These are phyloP conservation scores for Pachyramphus minor DNA, from an alignment of 2,113 vertebrate genomes.

Conservation along the genomic window DNA sequence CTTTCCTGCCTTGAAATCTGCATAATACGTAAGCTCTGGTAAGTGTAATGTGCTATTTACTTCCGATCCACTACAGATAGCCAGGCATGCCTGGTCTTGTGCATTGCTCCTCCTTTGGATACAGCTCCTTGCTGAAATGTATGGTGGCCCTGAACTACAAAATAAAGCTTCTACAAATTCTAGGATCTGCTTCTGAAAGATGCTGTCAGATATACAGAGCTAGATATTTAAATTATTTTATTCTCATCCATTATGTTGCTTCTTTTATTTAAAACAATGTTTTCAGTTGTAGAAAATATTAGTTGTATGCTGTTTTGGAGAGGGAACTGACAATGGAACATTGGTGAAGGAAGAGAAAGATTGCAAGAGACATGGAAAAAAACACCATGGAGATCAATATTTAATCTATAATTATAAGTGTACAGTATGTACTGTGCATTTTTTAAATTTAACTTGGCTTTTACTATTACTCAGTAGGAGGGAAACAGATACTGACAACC, in stretches of 20 bases:
- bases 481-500: constrained; percentile 24
- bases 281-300: neutral
- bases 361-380: neutral
- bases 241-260: neutral
- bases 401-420: constrained; percentile 59
- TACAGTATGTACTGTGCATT: constrained; percentile 56
- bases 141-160: neutral
- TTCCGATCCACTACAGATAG: neutral
- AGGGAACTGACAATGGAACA: neutral
- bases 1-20: constrained; percentile 40
- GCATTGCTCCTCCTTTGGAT: neutral
- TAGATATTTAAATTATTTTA: neutral
- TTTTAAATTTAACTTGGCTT: constrained; percentile 62
- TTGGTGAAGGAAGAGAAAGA: neutral
- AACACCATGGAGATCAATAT: constrained; percentile 53
- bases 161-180: neutral
- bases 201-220: neutral
- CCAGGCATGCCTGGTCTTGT: neutral
- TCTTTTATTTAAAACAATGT: neutral
- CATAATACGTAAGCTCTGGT: neutral
- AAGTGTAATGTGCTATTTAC: neutral
- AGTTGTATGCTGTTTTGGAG: neutral
- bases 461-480: constrained; percentile 59
- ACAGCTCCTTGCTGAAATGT: neutral
- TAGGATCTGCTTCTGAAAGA: neutral